Evolutionary conservation across 2,797 vertebrate species (phyloP).

Genomic region (Cynodonichthys magdalenae): DNA sequence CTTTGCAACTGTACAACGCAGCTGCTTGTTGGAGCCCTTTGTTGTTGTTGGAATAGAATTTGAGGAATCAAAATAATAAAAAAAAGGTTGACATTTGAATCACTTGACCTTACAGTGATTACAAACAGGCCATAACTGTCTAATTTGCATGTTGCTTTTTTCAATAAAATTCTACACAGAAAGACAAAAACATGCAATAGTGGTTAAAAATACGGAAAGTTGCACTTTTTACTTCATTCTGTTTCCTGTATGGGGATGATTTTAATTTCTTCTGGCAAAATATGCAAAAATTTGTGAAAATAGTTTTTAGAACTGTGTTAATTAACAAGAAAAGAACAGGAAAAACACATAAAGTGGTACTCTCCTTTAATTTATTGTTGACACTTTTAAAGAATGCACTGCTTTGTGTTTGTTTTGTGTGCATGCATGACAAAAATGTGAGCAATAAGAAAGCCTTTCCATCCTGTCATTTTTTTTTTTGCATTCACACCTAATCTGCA

Average conservation of each 20-base stretch:
- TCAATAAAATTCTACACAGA: neutral
- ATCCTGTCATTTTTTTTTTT: constrained; percentile 12
- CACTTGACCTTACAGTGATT: neutral
- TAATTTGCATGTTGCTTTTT: neutral
- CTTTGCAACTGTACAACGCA: neutral
- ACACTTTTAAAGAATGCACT: constrained; percentile 28
- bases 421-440: neutral
- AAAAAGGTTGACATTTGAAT: constrained; percentile 1
- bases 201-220: too few relatives aligned
- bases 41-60: neutral
- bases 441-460: too few relatives aligned
- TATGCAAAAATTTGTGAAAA: too few relatives aligned
- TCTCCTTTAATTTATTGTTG: neutral
- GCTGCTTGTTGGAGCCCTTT: neutral
- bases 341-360: neutral
- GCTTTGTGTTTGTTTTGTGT: neutral
- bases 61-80: neutral
- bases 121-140: neutral
- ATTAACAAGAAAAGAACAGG: neutral
- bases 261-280: too few relatives aligned
- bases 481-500: constrained; percentile 29
- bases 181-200: too few relatives aligned
- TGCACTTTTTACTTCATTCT: too few relatives aligned
- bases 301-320: neutral
- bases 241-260: too few relatives aligned